phyloP scores from a whole-genome alignment of 2,797 vertebrate genomes.

The Geotrypetes seraphini region DNA sequence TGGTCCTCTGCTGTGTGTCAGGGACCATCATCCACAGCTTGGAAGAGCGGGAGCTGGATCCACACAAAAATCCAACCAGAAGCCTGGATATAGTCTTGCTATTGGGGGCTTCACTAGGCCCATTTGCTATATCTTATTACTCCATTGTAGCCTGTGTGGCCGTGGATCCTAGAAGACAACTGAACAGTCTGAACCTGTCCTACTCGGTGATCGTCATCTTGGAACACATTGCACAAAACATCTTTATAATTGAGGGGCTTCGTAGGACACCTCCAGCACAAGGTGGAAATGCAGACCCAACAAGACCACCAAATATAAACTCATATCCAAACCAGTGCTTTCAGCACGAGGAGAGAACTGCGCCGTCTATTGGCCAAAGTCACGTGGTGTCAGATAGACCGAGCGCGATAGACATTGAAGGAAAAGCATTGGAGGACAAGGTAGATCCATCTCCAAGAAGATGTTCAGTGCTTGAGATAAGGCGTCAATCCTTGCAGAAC shows the following conservation, averaged over 20 bases:
- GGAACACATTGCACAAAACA: constrained; percentile 74
- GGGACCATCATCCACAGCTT: constrained; percentile 61
- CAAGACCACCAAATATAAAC: fast-evolving
- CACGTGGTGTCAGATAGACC: neutral
- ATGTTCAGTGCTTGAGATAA: constrained; percentile 32
- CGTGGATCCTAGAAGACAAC: constrained; percentile 15
- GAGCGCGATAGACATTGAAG: constrained; percentile 4
- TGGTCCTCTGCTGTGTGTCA: constrained; percentile 53
- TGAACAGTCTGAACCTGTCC: constrained; percentile 67
- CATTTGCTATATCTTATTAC: constrained; percentile 71
- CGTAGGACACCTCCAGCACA: constrained; percentile 14
- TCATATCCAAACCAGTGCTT: neutral
- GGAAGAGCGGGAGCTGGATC: constrained; percentile 58
- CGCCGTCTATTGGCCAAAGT: neutral
- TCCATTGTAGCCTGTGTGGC: constrained; percentile 74
- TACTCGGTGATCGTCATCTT: constrained; percentile 71
- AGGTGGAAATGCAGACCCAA: fast-evolving
- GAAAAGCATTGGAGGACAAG: neutral
- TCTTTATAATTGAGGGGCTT: constrained; percentile 81
- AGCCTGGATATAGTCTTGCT: constrained; percentile 75
- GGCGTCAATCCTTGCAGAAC: constrained; percentile 19
- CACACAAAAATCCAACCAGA: constrained; percentile 68
- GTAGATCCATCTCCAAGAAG: neutral
- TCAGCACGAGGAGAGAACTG: neutral
- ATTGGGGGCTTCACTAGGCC: constrained; percentile 65